These are phyloP conservation scores for Poeciliopsis turneri DNA, from an alignment of 2,797 vertebrate genomes.

Conservation along the genomic window DNA sequence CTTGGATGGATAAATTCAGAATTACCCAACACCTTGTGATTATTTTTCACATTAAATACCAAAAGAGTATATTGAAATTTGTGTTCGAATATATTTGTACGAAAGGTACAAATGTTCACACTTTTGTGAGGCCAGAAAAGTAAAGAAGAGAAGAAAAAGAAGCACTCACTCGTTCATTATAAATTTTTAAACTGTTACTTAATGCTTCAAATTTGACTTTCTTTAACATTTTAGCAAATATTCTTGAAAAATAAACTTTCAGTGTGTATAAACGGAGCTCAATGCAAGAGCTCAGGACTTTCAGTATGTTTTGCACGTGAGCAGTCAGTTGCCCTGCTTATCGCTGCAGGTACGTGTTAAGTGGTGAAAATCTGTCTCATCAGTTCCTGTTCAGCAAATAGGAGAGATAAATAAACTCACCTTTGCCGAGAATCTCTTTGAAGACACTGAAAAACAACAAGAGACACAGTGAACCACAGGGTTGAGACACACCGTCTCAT, in stretches of 20 bases:
- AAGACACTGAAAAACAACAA: constrained; percentile 86
- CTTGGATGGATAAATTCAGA: not conserved
- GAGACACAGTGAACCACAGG: constrained; percentile 38
- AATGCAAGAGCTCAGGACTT: not conserved
- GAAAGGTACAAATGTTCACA: not conserved
- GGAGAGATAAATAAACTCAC: constrained; percentile 76
- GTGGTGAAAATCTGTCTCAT: not conserved
- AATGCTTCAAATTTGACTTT: not conserved
- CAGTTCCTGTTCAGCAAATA: not conserved
- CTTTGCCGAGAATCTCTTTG: constrained; percentile 95
- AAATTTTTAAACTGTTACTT: not conserved
- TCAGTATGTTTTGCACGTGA: not conserved
- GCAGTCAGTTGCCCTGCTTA: not conserved
- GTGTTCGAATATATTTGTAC: not conserved
- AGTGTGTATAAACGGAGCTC: not conserved
- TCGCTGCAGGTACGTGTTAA: not conserved
- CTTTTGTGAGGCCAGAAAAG: not conserved
- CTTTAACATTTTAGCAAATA: not conserved
- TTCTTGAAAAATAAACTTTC: not conserved
- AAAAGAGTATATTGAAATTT: not conserved
- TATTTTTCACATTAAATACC: not conserved
- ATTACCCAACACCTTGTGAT: not conserved
- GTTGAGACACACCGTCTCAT: constrained; percentile 27
- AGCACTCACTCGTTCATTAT: not conserved
- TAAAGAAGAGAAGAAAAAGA: not conserved